Evolutionary conservation across 1,140 invertebrate genomes (phyloP), one percentile per base, ranked within the genome.

Genomic region (Drosophila bipectinata): DNA sequence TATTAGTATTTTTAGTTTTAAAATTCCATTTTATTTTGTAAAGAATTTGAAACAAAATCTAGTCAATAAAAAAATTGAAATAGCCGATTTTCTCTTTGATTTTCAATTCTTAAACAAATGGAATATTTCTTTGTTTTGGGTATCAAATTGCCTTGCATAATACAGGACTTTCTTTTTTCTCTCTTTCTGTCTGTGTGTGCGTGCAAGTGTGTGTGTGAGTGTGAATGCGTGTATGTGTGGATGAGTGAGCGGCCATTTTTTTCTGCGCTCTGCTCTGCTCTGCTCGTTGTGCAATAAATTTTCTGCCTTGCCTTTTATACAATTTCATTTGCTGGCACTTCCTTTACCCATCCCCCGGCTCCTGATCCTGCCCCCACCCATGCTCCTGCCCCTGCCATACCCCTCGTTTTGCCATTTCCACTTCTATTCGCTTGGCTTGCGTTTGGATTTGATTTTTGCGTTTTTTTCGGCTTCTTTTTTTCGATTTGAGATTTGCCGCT

Each of bases 221-320:
- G 5, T 30, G 12, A 55, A 48, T 53, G 45, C 54, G 44, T 51
- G 39, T 60, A 15, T 47, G 55, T 60, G 60, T 52, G 52, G 30
- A 48, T 68, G 47, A 53, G 73, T 75, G 41, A 55, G 58, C 63
- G 66, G 60, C 64, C 79, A 75, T 76, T 77, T 88, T 87, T 87
- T 88, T 85, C 58, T 64, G 56, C 63, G 79, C 60, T 79, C 54
- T 7, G 26, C 21, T 21, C 21, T 21, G 26, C 26, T 6, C 5
- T 63, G 37, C 62, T 77, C 59, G 72, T 52, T 75, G 80, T 82
- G 76, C 79, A 89, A 88, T 88, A 88, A 88, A 88, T 88, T 88
- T 79, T 89, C 61, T 77, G 76, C 76, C 81, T 83, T 88, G 76
- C 72, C 83, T 88, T 88, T 88, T 88, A 83, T 89, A 88, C 84